Conservation (phyloP, 2,797 vertebrate species). For the Enteromius viviparus region DNA sequence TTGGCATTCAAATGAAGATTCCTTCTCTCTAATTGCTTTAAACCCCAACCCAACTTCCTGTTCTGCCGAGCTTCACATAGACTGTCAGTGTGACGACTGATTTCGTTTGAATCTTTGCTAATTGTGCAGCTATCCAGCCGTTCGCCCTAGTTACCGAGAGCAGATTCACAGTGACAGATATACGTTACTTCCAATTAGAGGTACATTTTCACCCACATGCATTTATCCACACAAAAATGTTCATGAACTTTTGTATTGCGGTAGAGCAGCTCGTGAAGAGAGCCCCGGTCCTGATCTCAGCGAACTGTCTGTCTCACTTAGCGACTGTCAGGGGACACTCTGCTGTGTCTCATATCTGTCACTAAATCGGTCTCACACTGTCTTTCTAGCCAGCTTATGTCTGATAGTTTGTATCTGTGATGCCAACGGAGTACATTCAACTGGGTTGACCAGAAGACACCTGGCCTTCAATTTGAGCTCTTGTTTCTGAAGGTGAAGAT, state of each 20-base stretch:
- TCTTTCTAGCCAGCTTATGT: slow-evolving; percentile 20
- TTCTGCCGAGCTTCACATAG: slow-evolving; percentile 29
- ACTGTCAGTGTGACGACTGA: slow-evolving; percentile 21
- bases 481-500: neutral
- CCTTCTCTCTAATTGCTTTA: slow-evolving; percentile 37
- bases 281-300: slow-evolving; percentile 11
- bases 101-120: slow-evolving; percentile 33
- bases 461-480: slow-evolving; percentile 6
- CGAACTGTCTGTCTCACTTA: slow-evolving; percentile 29
- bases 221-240: neutral
- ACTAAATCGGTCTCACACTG: slow-evolving; percentile 12
- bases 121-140: slow-evolving; percentile 16
- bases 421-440: neutral
- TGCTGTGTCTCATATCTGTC: slow-evolving; percentile 31
- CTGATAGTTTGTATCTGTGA: slow-evolving; percentile 36
- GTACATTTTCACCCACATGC: neutral
- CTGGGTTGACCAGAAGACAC: neutral
- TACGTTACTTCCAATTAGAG: slow-evolving; percentile 12
- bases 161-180: slow-evolving; percentile 5
- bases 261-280: slow-evolving; percentile 1
- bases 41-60: slow-evolving; percentile 34
- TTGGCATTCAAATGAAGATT: slow-evolving; percentile 43
- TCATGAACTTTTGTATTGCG: slow-evolving; percentile 18
- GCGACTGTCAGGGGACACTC: slow-evolving; percentile 14
- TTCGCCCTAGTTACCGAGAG: neutral